Evolutionary conservation across 2,888 invertebrate genomes (phyloP), one percentile per base, ranked within the genome.

Genomic region (Dryobota labecula): DNA sequence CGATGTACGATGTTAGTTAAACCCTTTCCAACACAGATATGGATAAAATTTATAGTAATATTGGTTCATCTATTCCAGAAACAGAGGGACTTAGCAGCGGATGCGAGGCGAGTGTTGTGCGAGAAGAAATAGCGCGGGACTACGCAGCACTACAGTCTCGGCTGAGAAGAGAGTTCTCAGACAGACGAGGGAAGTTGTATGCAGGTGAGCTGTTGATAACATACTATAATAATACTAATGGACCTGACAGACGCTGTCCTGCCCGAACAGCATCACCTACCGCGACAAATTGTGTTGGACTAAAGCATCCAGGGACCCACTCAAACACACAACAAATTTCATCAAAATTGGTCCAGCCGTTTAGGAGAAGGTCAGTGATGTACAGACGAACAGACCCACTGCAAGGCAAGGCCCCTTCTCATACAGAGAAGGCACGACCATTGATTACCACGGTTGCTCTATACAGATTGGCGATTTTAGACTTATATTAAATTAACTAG

Each of bases 151-250:
- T 98, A n/a, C 97, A 97, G 88, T 96, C 97, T 54, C 97, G 97
- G 81, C 93, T 98, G n/a, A 97, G 97, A 65, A 94, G 97, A 71
- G 98, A 98, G 90, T 98, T 98, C 91, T 97, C 98, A 45, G 97
- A 97, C 64, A 98, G 98, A 87, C 88, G 92, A 13, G 94, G 94
- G 13, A 95, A 95, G 60, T 78, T 94, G 27, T 90, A 92, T 74
- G 89, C 91, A 53, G 90, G 94, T 88, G 77, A 83, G 68, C 18
- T 8, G 33, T 0, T 45, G 76, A 27, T 9, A 51, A 15, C 24
- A 24, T 24, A 15, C 7, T 45, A 49, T 13, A n/a, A 36, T 47
- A 47, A 47, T 47, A n/a, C 47, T 5, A 13, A 6, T 24, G 36
- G 1, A 36, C 36, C 8, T 36, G 36, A 36, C 36, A 36, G 36